phyloP scores from a whole-genome alignment of 2,888 invertebrate genomes.

The Drosophila anomalipes region DNA sequence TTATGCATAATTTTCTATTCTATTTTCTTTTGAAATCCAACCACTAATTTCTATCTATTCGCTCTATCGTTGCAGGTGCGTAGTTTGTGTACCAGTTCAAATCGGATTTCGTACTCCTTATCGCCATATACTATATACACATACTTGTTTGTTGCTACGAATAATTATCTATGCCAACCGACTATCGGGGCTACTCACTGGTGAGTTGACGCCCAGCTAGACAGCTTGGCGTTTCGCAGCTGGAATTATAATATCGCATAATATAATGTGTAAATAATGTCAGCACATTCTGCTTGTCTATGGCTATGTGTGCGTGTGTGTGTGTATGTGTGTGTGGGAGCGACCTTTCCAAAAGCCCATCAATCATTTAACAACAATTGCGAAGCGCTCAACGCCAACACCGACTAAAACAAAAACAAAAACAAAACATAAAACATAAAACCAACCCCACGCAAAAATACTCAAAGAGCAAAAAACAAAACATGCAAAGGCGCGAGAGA shows the following conservation, averaged over 20 bases:
- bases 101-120: constrained; percentile 32
- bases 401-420: constrained; percentile 37
- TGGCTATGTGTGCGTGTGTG: constrained; percentile 29
- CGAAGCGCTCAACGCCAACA: constrained; percentile 67
- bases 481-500: constrained; percentile 47
- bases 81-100: constrained; percentile 26
- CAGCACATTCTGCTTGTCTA: constrained; percentile 14
- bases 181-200: constrained; percentile 24
- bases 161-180: constrained; percentile 54
- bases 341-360: constrained; percentile 62
- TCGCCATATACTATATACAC: constrained; percentile 22
- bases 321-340: constrained; percentile 47
- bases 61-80: constrained; percentile 66
- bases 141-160: constrained; percentile 16
- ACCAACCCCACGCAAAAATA: constrained; percentile 54
- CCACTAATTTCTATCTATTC: constrained; percentile 54
- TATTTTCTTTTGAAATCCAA: constrained; percentile 1
- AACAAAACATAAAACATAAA: constrained; percentile 27
- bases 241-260: constrained; percentile 61
- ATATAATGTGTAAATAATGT: constrained; percentile 67
- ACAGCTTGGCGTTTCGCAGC: constrained; percentile 64
- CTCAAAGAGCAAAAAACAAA: constrained; percentile 20
- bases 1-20: constrained; percentile 18
- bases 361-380: constrained; percentile 75
- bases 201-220: constrained; percentile 60